phyloP scores from a whole-genome alignment of 2,113 vertebrate species.

The Ascaphus truei region DNA sequence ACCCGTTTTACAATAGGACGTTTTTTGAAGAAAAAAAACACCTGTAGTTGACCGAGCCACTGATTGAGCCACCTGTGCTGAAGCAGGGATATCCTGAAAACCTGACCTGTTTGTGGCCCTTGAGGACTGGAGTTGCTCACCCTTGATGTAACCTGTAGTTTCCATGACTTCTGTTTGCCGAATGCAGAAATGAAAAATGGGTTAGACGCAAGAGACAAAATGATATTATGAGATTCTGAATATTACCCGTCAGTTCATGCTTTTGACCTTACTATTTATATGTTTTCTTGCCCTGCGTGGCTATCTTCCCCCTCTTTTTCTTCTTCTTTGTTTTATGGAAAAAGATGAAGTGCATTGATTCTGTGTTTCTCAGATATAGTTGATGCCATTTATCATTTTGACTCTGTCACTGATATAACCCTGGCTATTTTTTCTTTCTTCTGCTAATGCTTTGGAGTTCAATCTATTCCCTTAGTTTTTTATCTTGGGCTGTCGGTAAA shows the following conservation, averaged over 20 bases:
- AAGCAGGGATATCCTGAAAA: no score
- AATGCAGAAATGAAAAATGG: slow-evolving; percentile 2
- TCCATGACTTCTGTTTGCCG: no score
- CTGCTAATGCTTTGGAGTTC: slow-evolving; percentile 36
- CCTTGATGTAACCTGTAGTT: no score
- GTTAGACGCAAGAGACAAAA: background rate
- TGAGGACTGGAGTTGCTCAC: no score
- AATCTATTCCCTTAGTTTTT: slow-evolving; percentile 39
- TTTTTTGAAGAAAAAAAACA: no score
- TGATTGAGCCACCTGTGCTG: no score
- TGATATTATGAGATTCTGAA: slow-evolving; percentile 1
- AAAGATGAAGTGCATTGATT: slow-evolving; percentile 22
- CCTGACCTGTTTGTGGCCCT: no score
- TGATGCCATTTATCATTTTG: slow-evolving; percentile 38
- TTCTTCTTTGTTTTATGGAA: background rate
- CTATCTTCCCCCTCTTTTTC: no score
- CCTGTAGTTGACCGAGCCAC: no score
- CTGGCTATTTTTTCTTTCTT: slow-evolving; percentile 43
- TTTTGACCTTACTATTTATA: slow-evolving; percentile 1
- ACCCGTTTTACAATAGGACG: no score
- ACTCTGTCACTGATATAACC: slow-evolving; percentile 33
- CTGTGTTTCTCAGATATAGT: slow-evolving; percentile 18
- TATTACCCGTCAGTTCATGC: background rate
- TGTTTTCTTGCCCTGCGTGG: background rate
- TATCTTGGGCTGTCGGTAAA: slow-evolving; percentile 42